A percentile compares a stretch with the other conserved stretches of the same genome.
Conservation (phyloP, 1,140 invertebrate species). For the Drosophila arawakana region DNA sequence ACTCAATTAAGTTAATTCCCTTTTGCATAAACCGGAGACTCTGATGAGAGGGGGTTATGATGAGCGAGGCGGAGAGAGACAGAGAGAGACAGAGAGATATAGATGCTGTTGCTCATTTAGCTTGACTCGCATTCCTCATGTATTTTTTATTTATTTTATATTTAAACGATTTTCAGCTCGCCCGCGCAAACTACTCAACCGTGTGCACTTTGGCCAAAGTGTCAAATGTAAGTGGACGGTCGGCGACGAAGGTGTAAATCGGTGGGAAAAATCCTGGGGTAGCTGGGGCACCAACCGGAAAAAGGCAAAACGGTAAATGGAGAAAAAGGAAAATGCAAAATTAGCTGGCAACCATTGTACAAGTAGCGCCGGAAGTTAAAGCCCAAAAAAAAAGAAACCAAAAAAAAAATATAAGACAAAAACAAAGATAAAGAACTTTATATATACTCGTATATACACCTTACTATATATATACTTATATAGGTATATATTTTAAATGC, state of each 20-base stretch:
- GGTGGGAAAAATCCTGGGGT: background rate
- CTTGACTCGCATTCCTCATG: conserved; percentile 49
- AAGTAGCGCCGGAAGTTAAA: conserved; percentile 40
- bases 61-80: background rate
- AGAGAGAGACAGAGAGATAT: background rate
- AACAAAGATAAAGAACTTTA: background rate
- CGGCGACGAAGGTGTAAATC: conserved; percentile 2
- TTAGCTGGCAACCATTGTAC: conserved; percentile 44
- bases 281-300: background rate
- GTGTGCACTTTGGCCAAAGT: conserved; percentile 69
- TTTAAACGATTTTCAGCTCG: conserved; percentile 70
- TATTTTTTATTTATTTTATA: conserved; percentile 75
- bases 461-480: background rate
- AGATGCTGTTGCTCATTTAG: conserved; percentile 34
- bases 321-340: conserved; percentile 27
- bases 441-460: background rate
- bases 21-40: conserved; percentile 55
- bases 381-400: conserved; percentile 30
- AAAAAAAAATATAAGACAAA: conserved; percentile 29
- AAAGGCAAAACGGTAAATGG: conserved; percentile 10
- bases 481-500: conserved; percentile 37
- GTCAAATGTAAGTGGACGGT: conserved; percentile 47
- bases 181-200: conserved; percentile 57
- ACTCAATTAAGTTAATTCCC: conserved; percentile 81
- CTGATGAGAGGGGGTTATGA: background rate